Conservation (phyloP, 1,140 invertebrate species). For the Drosophila seguyi region DNA sequence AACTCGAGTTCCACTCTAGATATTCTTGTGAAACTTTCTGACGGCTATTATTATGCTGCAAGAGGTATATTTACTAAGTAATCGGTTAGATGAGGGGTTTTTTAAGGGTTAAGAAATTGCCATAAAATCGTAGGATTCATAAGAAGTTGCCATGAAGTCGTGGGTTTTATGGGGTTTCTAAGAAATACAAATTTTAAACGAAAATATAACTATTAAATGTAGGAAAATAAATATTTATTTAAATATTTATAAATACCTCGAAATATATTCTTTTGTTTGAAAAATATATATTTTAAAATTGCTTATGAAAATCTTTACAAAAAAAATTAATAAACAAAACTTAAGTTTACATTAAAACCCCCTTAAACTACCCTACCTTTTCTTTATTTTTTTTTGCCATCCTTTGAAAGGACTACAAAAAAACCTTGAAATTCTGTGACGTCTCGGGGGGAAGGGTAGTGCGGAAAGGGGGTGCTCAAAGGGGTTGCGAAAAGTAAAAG, state of each 20-base stretch:
- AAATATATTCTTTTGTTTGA: too few species aligned
- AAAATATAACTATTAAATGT: too few species aligned
- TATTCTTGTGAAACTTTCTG: slow-evolving; percentile 28
- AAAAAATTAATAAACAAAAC: neutral
- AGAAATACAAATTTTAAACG: too few species aligned
- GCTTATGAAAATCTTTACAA: neutral
- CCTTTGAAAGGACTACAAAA: slow-evolving; percentile 29
- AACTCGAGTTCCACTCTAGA: slow-evolving; percentile 38
- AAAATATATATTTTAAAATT: neutral
- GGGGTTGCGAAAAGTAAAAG: slow-evolving; percentile 40
- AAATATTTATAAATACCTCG: neutral
- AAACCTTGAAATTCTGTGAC: slow-evolving; percentile 47
- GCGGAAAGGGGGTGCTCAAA: too few species aligned
- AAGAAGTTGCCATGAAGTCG: neutral
- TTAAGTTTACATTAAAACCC: neutral
- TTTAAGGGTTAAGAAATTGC: too few species aligned
- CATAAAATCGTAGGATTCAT: too few species aligned
- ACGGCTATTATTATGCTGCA: slow-evolving; percentile 1
- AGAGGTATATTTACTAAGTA: slow-evolving; percentile 18
- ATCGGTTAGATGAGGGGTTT: neutral
- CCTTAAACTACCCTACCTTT: slow-evolving; percentile 11
- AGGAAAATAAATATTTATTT: neutral
- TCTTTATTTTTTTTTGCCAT: neutral
- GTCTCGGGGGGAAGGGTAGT: neutral
- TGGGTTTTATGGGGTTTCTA: too few species aligned